phyloP scores from a whole-genome alignment of 1,140 invertebrate genomes.

The Galendromus occidentalis region DNA sequence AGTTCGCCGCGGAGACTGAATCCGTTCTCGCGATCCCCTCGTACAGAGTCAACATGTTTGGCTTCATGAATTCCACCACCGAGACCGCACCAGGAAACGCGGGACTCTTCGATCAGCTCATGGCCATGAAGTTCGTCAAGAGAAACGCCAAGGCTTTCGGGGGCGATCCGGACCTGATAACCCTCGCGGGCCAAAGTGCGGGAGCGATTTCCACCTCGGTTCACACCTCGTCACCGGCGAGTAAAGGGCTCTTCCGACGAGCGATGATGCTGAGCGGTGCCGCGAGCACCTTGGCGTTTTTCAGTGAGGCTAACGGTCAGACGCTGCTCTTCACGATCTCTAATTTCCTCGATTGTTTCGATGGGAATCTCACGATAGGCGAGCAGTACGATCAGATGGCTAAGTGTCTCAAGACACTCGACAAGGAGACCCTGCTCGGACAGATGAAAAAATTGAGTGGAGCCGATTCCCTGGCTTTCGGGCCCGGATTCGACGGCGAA shows the following conservation, averaged over 20 bases:
- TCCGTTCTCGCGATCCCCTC: slow-evolving; percentile 47
- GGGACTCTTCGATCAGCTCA: slow-evolving; percentile 53
- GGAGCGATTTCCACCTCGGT: slow-evolving; percentile 24
- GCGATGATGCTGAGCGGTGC: slow-evolving; percentile 27
- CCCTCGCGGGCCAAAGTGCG: slow-evolving; percentile 33
- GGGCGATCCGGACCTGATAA: slow-evolving; percentile 37
- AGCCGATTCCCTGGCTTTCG: not conserved
- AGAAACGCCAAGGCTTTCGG: slow-evolving; percentile 53
- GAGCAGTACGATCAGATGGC: slow-evolving; percentile 6
- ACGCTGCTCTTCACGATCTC: not conserved
- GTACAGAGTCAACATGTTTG: slow-evolving; percentile 44
- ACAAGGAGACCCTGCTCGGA: not conserved
- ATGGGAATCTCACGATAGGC: not conserved
- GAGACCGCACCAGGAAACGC: slow-evolving; percentile 59
- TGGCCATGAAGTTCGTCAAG: slow-evolving; percentile 54
- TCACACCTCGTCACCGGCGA: slow-evolving; percentile 26
- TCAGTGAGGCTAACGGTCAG: not conserved
- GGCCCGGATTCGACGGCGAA: not conserved
- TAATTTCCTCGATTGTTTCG: not conserved
- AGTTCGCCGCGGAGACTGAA: slow-evolving; percentile 40
- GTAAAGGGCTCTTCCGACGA: slow-evolving; percentile 18
- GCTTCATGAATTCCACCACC: slow-evolving; percentile 54
- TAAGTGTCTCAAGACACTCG: not conserved
- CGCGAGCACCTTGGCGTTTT: not conserved
- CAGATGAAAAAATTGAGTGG: not conserved